A percentile compares a stretch with the other conserved stretches of the same genome.
phyloP scores from a whole-genome alignment of 2,888 invertebrate species.

The Noctua janthina region DNA sequence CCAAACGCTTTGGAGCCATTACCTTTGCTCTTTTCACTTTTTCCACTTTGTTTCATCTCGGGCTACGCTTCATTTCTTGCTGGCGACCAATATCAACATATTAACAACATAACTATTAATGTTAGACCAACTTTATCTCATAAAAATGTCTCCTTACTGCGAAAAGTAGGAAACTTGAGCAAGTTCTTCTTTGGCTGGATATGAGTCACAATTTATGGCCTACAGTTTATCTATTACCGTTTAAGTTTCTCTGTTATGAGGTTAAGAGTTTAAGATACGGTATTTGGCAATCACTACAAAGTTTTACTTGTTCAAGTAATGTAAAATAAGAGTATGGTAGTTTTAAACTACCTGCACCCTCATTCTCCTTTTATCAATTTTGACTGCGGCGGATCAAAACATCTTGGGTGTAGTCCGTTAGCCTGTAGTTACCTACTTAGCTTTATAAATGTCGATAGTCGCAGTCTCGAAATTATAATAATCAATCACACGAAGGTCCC shows the following conservation, averaged over 20 bases:
- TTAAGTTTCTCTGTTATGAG: conserved; percentile 44
- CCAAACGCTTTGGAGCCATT: conserved; percentile 23
- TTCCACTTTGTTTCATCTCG: conserved; percentile 33
- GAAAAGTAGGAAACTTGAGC: conserved; percentile 61
- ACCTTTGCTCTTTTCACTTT: conserved; percentile 37
- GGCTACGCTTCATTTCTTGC: conserved; percentile 22
- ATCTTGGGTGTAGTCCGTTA: neutral
- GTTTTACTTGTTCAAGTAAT: conserved; percentile 8
- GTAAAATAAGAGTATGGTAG: neutral
- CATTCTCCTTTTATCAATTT: neutral
- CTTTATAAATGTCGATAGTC: neutral
- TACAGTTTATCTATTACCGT: conserved; percentile 62
- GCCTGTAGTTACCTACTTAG: neutral
- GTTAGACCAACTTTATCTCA: conserved; percentile 59
- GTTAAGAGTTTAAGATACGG: conserved; percentile 37
- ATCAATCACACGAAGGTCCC: conserved; percentile 25
- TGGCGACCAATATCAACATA: conserved; percentile 51
- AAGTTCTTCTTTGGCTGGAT: conserved; percentile 58
- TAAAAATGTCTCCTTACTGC: conserved; percentile 62
- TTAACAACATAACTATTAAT: conserved; percentile 60
- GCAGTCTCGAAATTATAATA: conserved; percentile 9
- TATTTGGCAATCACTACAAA: conserved; percentile 27
- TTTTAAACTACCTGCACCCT: neutral
- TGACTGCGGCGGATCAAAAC: neutral
- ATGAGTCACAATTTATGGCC: conserved; percentile 59